phyloP scores from a whole-genome alignment of 2,888 invertebrate species.

The Aspidiotus rigidus region DNA sequence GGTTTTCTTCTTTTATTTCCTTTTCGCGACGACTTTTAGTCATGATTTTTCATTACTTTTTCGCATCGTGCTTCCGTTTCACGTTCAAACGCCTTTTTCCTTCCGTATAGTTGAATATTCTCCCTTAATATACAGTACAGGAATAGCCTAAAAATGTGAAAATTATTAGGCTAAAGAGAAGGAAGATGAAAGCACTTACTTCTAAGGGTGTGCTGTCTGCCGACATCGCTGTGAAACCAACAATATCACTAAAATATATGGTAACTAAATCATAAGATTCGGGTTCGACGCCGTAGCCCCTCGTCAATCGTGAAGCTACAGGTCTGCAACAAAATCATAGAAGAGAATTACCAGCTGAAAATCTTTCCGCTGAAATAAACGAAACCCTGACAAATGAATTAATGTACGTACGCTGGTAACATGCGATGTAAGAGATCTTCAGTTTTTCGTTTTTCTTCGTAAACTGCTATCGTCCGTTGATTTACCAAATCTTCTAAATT shows the following conservation, averaged over 20 bases:
- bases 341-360: background rate
- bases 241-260: slow-evolving; percentile 95
- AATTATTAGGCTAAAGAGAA: too few species aligned
- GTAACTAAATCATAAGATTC: slow-evolving; percentile 89
- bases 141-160: too few species aligned
- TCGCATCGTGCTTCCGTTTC: too few species aligned
- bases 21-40: too few species aligned
- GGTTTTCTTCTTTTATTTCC: too few species aligned
- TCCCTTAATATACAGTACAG: too few species aligned
- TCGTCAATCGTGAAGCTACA: slow-evolving; percentile 77
- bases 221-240: slow-evolving; percentile 91
- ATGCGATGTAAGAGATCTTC: slow-evolving; percentile 86
- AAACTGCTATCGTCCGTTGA: slow-evolving; percentile 78
- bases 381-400: background rate
- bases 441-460: slow-evolving; percentile 87
- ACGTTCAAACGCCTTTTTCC: too few species aligned
- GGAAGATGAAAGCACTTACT: slow-evolving; percentile 44
- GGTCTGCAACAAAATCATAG: slow-evolving; percentile 50
- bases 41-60: too few species aligned
- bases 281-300: slow-evolving; percentile 81
- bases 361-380: background rate
- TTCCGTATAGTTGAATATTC: too few species aligned
- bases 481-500: slow-evolving; percentile 89
- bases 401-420: slow-evolving; percentile 72
- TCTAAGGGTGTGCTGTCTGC: slow-evolving; percentile 87